A percentile compares a stretch with the other conserved stretches of the same genome.
These are phyloP conservation scores for Sinohyriopsis cumingii DNA, from an alignment of 2,888 invertebrate genomes.

Conservation along the genomic window DNA sequence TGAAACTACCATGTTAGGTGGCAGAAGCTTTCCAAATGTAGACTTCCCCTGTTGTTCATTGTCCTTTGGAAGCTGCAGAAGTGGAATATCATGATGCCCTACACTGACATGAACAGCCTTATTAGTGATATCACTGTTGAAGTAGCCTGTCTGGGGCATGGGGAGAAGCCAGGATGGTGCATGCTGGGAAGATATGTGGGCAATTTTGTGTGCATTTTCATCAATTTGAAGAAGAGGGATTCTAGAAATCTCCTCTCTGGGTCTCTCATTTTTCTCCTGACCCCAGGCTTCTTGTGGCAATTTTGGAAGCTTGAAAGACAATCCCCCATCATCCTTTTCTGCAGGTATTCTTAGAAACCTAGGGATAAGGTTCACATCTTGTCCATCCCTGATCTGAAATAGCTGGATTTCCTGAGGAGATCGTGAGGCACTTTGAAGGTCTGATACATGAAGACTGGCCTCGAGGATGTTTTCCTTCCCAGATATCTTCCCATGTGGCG, in stretches of 20 bases:
- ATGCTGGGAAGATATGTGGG: slow-evolving; percentile 25
- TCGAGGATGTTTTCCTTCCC: slow-evolving; percentile 16
- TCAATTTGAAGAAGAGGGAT: slow-evolving; percentile 49
- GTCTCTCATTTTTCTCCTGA: slow-evolving; percentile 14
- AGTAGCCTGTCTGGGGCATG: slow-evolving; percentile 26
- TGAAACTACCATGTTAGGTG: slow-evolving; percentile 40
- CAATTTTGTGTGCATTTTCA: slow-evolving; percentile 29
- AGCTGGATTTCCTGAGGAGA: no score
- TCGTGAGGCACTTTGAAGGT: slow-evolving; percentile 8
- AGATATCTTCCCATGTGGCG: not conserved
- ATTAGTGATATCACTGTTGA: slow-evolving; percentile 1
- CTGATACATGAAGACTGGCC: slow-evolving; percentile 29
- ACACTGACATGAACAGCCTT: slow-evolving; percentile 6
- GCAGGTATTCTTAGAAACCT: slow-evolving; percentile 48
- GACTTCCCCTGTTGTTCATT: slow-evolving; percentile 35
- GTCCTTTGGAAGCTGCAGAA: slow-evolving; percentile 36
- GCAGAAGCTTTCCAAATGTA: slow-evolving; percentile 49
- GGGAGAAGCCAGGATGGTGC: slow-evolving; percentile 21
- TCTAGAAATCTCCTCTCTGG: slow-evolving; percentile 16
- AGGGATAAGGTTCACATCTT: slow-evolving; percentile 34
- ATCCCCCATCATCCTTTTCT: slow-evolving; percentile 41
- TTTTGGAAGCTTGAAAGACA: slow-evolving; percentile 36
- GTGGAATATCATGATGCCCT: slow-evolving; percentile 29
- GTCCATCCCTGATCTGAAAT: slow-evolving; percentile 2
- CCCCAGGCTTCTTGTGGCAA: slow-evolving; percentile 46